Evolutionary conservation across 2,113 vertebrate species (phyloP).

Genomic region (Paradoxurus hermaphroditus): DNA sequence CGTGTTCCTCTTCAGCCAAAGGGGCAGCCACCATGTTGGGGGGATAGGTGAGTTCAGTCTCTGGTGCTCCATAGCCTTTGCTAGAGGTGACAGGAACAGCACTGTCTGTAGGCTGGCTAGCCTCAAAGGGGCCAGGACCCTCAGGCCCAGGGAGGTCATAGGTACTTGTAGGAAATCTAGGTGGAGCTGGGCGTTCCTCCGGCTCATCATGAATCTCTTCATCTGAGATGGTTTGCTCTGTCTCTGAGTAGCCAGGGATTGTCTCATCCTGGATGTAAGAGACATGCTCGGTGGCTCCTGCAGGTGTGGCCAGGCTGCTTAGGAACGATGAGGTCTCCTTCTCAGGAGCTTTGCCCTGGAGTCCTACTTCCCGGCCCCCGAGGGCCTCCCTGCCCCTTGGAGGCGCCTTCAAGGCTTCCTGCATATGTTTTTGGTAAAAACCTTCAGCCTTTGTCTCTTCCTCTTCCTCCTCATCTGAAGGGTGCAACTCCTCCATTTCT

Average conservation of each 20-base stretch:
- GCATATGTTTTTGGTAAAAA: constrained; percentile 72
- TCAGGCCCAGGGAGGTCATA: constrained; percentile 92
- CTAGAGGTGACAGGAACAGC: constrained; percentile 79
- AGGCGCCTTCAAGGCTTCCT: constrained; percentile 62
- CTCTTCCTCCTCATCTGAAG: constrained; percentile 79
- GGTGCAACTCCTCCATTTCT: constrained; percentile 87
- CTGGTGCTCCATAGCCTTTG: constrained; percentile 86
- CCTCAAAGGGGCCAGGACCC: constrained; percentile 88
- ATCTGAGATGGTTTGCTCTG: constrained; percentile 97
- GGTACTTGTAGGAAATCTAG: constrained; percentile 88
- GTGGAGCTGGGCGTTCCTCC: constrained; percentile 91
- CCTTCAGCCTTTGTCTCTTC: constrained; percentile 71
- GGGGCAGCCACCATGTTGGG: constrained; percentile 93
- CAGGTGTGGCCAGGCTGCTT: constrained; percentile 82
- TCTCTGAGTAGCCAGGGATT: constrained; percentile 97
- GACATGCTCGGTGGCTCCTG: constrained; percentile 89
- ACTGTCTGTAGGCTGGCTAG: constrained; percentile 87
- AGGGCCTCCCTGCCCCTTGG: constrained; percentile 41
- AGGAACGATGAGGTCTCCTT: constrained; percentile 86
- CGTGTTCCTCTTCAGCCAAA: constrained; percentile 96
- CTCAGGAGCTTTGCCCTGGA: constrained; percentile 78
- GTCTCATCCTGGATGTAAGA: constrained; percentile 98
- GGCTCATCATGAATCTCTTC: constrained; percentile 97
- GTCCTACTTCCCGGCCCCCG: constrained; percentile 35
- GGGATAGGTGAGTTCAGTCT: constrained; percentile 89